Conservation (phyloP, 2,888 invertebrate species). For the Acanthosepion pharaonis region DNA sequence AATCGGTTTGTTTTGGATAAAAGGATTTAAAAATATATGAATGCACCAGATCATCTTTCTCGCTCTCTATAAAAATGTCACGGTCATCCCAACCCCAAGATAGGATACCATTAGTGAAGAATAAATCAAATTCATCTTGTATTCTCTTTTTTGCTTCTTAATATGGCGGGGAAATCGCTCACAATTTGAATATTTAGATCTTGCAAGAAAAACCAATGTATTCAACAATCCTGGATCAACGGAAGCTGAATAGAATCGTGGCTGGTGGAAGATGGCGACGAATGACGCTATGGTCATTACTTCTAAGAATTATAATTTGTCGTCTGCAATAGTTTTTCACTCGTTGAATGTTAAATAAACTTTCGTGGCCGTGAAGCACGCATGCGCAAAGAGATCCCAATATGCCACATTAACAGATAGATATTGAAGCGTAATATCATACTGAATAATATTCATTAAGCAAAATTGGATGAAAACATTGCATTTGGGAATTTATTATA, state of each 20-base stretch:
- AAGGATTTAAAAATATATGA: too few species aligned
- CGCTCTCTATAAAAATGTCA: background rate
- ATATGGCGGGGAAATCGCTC: background rate
- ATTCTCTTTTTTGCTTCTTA: background rate
- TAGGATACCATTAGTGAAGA: background rate
- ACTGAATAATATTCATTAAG: too few species aligned
- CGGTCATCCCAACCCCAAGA: background rate
- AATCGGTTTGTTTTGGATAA: too few species aligned
- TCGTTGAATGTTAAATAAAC: background rate
- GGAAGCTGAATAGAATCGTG: too few species aligned
- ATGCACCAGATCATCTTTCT: too few species aligned
- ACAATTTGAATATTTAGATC: background rate
- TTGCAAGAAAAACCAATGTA: background rate
- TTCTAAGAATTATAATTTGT: background rate
- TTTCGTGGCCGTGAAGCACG: too few species aligned
- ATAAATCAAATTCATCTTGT: background rate
- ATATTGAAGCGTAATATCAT: too few species aligned
- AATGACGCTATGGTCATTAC: background rate
- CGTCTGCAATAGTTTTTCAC: background rate
- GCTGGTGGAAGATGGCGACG: too few species aligned
- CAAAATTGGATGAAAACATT: too few species aligned
- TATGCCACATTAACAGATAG: too few species aligned
- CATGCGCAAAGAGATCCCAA: too few species aligned
- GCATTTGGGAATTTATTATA: too few species aligned
- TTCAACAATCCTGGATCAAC: background rate